phyloP scores from a whole-genome alignment of 1,140 invertebrate genomes.

The Hyposmocoma kahamanoa region DNA sequence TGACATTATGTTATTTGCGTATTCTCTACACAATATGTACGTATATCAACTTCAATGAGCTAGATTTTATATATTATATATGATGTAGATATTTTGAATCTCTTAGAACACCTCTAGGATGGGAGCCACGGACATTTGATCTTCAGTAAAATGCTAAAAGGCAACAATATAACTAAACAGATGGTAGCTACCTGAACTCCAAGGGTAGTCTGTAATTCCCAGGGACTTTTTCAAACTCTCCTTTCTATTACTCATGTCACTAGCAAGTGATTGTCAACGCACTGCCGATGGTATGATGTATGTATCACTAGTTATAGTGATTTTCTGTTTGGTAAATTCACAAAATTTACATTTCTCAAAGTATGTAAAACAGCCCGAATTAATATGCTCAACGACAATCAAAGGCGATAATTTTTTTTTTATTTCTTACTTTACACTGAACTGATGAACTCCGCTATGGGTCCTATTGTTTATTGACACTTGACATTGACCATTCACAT shows the following conservation, averaged over 20 bases:
- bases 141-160: background rate
- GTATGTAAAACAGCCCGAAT: too few species aligned
- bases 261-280: too few species aligned
- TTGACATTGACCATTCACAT: too few species aligned
- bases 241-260: constrained; percentile 40
- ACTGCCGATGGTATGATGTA: too few species aligned
- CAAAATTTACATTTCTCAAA: too few species aligned
- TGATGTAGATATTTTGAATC: background rate
- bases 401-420: too few species aligned
- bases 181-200: constrained; percentile 44
- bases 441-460: too few species aligned
- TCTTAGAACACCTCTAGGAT: background rate
- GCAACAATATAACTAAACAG: background rate
- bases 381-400: too few species aligned
- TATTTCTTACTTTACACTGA: too few species aligned
- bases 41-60: background rate
- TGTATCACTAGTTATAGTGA: too few species aligned
- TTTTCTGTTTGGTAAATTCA: too few species aligned
- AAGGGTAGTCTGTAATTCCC: constrained; percentile 46
- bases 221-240: constrained; percentile 39
- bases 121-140: background rate
- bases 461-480: too few species aligned
- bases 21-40: background rate
- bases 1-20: background rate
- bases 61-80: background rate